These are phyloP conservation scores for Lochmaea capreae DNA, from an alignment of 2,888 invertebrate genomes.

Conservation along the genomic window DNA sequence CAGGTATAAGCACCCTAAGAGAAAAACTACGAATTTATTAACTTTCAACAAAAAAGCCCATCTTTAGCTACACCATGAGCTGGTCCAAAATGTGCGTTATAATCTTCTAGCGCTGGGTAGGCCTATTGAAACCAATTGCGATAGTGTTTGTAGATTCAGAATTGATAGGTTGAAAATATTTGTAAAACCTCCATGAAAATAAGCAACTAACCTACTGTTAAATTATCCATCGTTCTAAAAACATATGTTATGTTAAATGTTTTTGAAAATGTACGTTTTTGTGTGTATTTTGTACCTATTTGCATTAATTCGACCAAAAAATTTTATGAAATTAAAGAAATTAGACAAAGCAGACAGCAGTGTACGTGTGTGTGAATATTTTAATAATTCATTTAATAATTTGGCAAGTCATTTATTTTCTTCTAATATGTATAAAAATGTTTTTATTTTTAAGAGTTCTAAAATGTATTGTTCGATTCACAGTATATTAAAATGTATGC, in stretches of 20 bases:
- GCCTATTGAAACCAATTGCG: neutral
- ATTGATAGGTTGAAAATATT: neutral
- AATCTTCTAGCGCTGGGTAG: no score
- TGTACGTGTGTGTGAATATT: no score
- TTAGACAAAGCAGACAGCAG: neutral
- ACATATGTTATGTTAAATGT: constrained; percentile 31
- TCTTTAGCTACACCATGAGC: no score
- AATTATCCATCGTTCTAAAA: constrained; percentile 8
- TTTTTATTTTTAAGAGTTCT: neutral
- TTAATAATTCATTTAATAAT: no score
- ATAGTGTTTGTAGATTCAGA: constrained; percentile 15
- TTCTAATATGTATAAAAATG: neutral
- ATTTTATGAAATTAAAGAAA: neutral
- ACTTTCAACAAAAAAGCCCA: no score
- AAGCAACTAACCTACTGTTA: constrained; percentile 14
- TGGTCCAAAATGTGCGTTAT: no score
- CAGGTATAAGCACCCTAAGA: no score
- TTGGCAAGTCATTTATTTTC: no score
- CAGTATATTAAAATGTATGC: neutral
- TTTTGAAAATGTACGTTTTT: constrained; percentile 15
- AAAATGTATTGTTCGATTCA: neutral
- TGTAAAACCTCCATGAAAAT: constrained; percentile 15
- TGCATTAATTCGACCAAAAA: neutral
- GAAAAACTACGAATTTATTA: no score
- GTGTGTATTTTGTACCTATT: neutral